Conservation (phyloP, 2,888 invertebrate genomes). For the Eurytoma californica region DNA sequence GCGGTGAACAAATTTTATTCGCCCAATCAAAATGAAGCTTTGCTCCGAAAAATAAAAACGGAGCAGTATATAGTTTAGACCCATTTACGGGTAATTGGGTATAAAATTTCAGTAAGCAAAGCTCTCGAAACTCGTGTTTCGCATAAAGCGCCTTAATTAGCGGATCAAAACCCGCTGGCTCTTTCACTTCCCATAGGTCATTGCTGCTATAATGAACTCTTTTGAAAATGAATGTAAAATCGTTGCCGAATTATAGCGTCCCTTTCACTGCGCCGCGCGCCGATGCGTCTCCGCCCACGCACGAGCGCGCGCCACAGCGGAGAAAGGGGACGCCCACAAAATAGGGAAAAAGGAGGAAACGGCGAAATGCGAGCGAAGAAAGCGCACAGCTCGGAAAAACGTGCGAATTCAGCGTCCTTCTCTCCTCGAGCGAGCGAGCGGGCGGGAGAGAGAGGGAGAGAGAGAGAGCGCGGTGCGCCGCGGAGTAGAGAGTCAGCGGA, state of each 20-base stretch:
- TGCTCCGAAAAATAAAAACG: too few relatives aligned
- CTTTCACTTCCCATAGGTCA: too few relatives aligned
- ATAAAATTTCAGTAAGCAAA: not conserved
- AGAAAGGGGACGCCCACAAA: not conserved
- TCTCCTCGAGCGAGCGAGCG: slow-evolving; percentile 35
- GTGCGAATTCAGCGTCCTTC: slow-evolving; percentile 51
- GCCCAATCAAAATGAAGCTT: too few relatives aligned
- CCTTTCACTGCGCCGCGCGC: slow-evolving; percentile 41
- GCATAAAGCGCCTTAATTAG: not conserved
- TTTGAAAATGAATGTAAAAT: too few relatives aligned
- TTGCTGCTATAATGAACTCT: too few relatives aligned
- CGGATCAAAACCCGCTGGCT: too few relatives aligned
- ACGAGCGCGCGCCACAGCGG: not conserved
- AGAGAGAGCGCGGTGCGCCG: too few relatives aligned
- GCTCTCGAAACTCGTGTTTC: slow-evolving; percentile 4
- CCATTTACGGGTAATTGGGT: too few relatives aligned
- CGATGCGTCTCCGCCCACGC: not conserved
- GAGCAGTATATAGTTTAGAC: too few relatives aligned
- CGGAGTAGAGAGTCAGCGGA: slow-evolving; percentile 36
- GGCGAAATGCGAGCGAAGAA: slow-evolving; percentile 1
- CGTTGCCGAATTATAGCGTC: not conserved
- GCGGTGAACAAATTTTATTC: too few relatives aligned
- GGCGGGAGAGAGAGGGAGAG: too few relatives aligned
- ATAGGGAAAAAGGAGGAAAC: slow-evolving; percentile 27
- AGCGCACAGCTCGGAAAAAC: slow-evolving; percentile 26